phyloP scores from a whole-genome alignment of 2,888 invertebrate species.

The Gandaritis pyraliata region DNA sequence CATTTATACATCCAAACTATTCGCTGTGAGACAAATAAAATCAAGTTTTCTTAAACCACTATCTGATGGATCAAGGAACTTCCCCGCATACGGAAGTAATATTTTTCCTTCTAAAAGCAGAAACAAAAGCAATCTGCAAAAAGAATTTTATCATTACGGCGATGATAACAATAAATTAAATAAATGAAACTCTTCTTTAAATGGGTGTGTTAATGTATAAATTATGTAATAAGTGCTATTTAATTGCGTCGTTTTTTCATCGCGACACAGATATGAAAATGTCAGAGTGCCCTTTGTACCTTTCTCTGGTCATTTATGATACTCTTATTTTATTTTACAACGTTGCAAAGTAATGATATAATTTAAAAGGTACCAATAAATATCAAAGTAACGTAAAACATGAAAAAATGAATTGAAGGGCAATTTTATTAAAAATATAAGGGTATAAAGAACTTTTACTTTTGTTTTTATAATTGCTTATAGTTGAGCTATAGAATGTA shows the following conservation, averaged over 20 bases:
- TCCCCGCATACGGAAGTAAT: constrained; percentile 62
- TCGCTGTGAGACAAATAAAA: too few relatives aligned
- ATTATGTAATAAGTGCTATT: constrained; percentile 43
- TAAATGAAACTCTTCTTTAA: constrained; percentile 60
- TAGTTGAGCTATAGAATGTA: too few relatives aligned
- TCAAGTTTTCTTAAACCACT: too few relatives aligned
- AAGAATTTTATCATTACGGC: constrained; percentile 67
- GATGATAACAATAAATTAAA: constrained; percentile 69
- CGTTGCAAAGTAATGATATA: constrained; percentile 13
- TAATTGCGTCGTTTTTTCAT: constrained; percentile 27
- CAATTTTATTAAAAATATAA: too few relatives aligned
- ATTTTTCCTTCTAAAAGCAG: constrained; percentile 55
- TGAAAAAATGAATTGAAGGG: too few relatives aligned
- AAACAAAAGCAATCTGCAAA: constrained; percentile 56
- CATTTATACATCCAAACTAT: neutral
- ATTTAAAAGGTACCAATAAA: neutral
- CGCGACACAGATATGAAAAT: constrained; percentile 29
- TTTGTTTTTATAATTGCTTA: too few relatives aligned
- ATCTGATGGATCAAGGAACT: constrained; percentile 59
- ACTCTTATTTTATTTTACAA: constrained; percentile 11
- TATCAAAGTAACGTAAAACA: neutral
- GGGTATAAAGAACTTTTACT: too few relatives aligned
- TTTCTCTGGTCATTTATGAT: constrained; percentile 9
- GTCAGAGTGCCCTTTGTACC: constrained; percentile 14
- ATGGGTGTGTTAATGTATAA: constrained; percentile 59